Conservation (phyloP, 2,888 invertebrate genomes). For the Liopterus haemorrhoidalis region DNA sequence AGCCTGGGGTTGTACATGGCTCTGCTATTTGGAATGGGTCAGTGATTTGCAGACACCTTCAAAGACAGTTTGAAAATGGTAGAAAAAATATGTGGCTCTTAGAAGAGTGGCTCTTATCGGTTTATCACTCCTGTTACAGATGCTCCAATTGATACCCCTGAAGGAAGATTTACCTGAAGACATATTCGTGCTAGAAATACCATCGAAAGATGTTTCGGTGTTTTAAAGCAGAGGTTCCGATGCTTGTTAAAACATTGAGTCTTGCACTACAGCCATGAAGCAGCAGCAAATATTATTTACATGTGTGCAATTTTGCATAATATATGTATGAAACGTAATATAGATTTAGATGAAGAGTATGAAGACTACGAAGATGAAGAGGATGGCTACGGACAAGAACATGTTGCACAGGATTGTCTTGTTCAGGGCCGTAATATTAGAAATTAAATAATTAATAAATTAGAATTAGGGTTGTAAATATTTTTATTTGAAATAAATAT, state of each 20-base stretch:
- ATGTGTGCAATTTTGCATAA: too few relatives aligned
- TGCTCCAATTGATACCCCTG: constrained; percentile 21
- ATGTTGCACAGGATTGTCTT: too few relatives aligned
- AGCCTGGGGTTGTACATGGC: constrained; percentile 11
- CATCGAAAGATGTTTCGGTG: constrained; percentile 30
- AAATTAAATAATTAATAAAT: too few relatives aligned
- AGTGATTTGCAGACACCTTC: not conserved
- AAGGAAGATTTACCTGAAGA: constrained; percentile 24
- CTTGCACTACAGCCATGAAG: too few relatives aligned
- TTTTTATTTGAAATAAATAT: too few relatives aligned
- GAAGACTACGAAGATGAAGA: too few relatives aligned
- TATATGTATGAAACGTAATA: not conserved
- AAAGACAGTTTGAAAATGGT: not conserved
- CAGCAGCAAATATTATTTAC: constrained; percentile 32
- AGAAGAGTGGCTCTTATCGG: constrained; percentile 34
- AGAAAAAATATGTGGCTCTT: constrained; percentile 12
- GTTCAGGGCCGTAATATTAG: too few relatives aligned
- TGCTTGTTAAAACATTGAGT: too few relatives aligned
- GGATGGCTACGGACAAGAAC: too few relatives aligned
- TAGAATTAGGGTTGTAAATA: too few relatives aligned
- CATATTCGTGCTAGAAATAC: too few relatives aligned
- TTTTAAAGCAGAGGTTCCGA: too few relatives aligned
- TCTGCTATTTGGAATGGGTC: constrained; percentile 13
- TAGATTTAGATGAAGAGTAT: constrained; percentile 3
- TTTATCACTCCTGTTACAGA: constrained; percentile 32